Percentiles rank a stretch among this genome's conserved stretches.
Conservation (phyloP, 2,888 invertebrate species). For the Polydrusus cervinus region DNA sequence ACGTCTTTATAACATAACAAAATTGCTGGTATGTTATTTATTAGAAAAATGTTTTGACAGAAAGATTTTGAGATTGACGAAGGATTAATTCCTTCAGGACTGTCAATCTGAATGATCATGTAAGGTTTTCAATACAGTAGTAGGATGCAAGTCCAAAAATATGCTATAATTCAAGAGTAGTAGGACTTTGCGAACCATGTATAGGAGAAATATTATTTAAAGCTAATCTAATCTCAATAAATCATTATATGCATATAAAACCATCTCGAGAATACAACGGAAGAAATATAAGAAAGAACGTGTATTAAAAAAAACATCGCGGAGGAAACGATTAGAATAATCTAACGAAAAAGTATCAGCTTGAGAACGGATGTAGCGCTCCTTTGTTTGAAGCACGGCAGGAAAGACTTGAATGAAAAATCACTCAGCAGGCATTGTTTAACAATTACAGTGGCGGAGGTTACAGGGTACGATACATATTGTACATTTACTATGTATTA, state of each 20-base stretch:
- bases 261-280: neutral
- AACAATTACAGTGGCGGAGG: conserved; percentile 16
- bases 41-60: neutral
- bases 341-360: conserved; percentile 40
- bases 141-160: too few relatives aligned
- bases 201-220: neutral
- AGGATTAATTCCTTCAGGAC: too few relatives aligned
- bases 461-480: too few relatives aligned
- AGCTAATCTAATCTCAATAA: neutral
- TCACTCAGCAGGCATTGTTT: conserved; percentile 33
- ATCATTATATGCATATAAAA: conserved; percentile 8
- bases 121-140: too few relatives aligned
- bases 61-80: too few relatives aligned
- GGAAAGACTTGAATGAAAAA: conserved; percentile 49
- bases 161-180: too few relatives aligned
- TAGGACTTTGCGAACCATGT: neutral
- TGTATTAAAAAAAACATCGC: conserved; percentile 9
- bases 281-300: conserved; percentile 23
- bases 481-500: too few relatives aligned
- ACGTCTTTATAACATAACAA: neutral
- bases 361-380: conserved; percentile 48
- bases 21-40: neutral
- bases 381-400: conserved; percentile 47
- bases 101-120: too few relatives aligned
- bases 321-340: conserved; percentile 45